Evolutionary conservation across 2,888 invertebrate genomes (phyloP), one percentile per base, ranked within the genome.

Genomic region (Conus canariensis): DNA sequence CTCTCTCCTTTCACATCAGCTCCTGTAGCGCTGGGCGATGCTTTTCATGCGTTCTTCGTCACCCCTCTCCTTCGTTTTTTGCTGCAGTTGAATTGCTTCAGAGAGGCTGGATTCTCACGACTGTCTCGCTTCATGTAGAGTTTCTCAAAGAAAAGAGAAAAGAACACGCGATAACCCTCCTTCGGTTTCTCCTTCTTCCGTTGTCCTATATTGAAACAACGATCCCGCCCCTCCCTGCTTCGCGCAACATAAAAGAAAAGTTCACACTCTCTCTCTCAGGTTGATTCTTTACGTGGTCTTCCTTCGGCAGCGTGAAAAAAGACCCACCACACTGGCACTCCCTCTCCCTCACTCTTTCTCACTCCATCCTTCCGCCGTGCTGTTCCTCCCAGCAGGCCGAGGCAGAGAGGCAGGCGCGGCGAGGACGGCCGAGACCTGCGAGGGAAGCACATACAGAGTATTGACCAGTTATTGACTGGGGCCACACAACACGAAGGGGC

Each of bases 311-410:
- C 10, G 64, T 64, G 16, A 64, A 64, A 16, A 16, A 64, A 64
- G 10, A 16, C 64, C 16, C 16, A 16, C 60, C 16, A 14, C 64
- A 64, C 64, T 30, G 12, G 80, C 25, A 10, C 30, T 80, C 85
- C 25, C 85, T 59, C 58, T 85, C 59, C 58, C 85, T 85, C 85
- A 58, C 85, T 58, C 85, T 19, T 59, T 59, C 85, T 85, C 85
- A 16, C 86, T 64, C 59, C 25, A 9, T 30, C 58, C 22, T 25
- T 58, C 58, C 19, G 16, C 70, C 8, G 22, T 70, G 19, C 8
- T 4, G 70, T 22, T 16, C 19, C 19, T 70, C 19, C 19, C 70
- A 70, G 70, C 19, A 70, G 70, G 30, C 10, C 30, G 30, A 30
- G 77, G 45, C 12, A 22, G 77, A 22, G 14, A 22, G 77, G 14